Base-by-base conservation (phyloP, 1,140 invertebrate genomes). In the Zelostemma sp. region DNA sequence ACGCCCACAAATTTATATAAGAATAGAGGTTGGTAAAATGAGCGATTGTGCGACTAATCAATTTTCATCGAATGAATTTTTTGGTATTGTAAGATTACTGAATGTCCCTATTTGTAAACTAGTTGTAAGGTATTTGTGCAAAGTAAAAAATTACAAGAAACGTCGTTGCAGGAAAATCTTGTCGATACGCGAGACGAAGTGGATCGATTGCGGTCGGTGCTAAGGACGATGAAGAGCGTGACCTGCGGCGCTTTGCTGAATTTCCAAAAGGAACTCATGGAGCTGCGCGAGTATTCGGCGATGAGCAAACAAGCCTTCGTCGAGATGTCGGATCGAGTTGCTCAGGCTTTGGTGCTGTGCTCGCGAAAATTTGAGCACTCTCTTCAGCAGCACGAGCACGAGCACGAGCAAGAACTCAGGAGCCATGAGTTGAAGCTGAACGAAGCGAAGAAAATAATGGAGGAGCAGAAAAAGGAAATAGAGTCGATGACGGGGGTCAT, bases 401-500 rank as follows among this genome's bases (percentile, higher is more conserved):
- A 88, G 57, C 62, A 91, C 6, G 88, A n/a, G n/a, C n/a, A n/a
- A n/a, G 25, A 28, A 28, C 25, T 28, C 25, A 28, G 8, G 25
- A 89, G 91, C 66, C 90, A 92, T 71, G 90, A 92, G 73, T 73
- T 89, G 31, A 89, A 92, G 75, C 78, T 92, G 41, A 86, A 87
- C 19, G 88, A 89, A 66, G 81, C 90, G 63, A 89, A 88, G 73
- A 86, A 88, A 46, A 54, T 86, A 4, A 74, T 89, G 0, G 80
- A 82, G 40, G 75, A 72, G 5, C 88, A 88, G 70, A 87, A 89
- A 25, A 87, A 91, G n/a, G 82, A 88, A 57, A 87, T 91, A n/a
- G 76, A 80, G 40, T 79, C 65, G 2, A 46, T 88, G 35, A 80
- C 85, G 12, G 55, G 67, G 0, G 72, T 60, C 0, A 62, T 85